Evolutionary conservation across 2,888 invertebrate species (phyloP), one percentile per base, ranked within the genome.

Genomic region (Drosophila mimetica): DNA sequence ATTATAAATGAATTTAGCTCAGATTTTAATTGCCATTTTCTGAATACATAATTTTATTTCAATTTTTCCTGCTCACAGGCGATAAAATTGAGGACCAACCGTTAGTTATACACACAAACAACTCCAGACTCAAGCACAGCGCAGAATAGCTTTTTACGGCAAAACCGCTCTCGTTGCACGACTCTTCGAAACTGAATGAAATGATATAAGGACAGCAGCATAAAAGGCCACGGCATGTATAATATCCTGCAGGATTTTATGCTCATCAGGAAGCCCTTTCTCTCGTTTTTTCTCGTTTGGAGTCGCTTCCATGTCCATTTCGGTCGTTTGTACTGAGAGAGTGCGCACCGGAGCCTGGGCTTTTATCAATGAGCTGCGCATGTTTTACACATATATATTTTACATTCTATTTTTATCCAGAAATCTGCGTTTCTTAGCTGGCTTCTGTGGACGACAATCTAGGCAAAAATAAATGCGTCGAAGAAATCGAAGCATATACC

Each of bases 161-260:
- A 53, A 57, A 87, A 90, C 90, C 88, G 87, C 74, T 79, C 78
- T 75, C 89, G 87, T 76, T 83, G 90, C 88, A 84, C 84, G 89
- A 75, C 82, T 84, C 82, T 76, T 69, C 67, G 55, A 67, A 83
- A 83, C 82, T 83, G 81, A 80, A 73, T 58, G 69, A 47, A 65
- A 58, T 70, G 71, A 75, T 74, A 78, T 76, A 76, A 76, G 73
- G 70, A 66, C 74, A 65, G 70, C 78, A 80, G 78, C 80, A 78
- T 73, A 75, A 77, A 83, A 75, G 84, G 66, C 77, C 64, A 74
- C 44, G 74, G 64, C 58, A 63, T 53, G 75, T 52, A 81, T 61
- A 74, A 59, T 75, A 78, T 83, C 82, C 86, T 83, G 76, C 67
- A 76, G 82, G 86, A 83, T 76, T 75, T 71, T 74, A 52, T 74